These are phyloP conservation scores for Sthenelais limicola DNA, from an alignment of 2,888 invertebrate genomes.

Conservation along the genomic window DNA sequence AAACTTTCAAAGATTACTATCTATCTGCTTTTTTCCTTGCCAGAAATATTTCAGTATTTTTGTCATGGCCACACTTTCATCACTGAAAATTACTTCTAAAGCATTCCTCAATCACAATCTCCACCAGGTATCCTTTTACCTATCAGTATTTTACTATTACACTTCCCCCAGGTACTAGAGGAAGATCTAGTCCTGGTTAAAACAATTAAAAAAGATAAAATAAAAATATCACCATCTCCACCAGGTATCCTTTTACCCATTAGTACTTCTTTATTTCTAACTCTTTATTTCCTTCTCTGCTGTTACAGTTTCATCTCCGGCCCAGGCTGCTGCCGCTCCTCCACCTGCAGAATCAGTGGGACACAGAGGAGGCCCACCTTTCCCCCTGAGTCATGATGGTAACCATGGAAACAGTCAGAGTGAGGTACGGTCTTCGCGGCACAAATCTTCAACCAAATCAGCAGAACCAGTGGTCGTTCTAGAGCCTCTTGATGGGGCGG, in stretches of 20 bases:
- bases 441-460: slow-evolving; percentile 8
- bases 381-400: not conserved
- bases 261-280: too few relatives aligned
- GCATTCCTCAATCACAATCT: too few relatives aligned
- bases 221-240: too few relatives aligned
- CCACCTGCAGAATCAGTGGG: not conserved
- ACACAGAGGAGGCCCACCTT: not conserved
- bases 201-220: too few relatives aligned
- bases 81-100: too few relatives aligned
- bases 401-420: slow-evolving; percentile 21
- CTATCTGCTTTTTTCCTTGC: too few relatives aligned
- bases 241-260: not conserved
- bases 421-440: slow-evolving; percentile 29
- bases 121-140: not conserved
- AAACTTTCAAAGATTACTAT: too few relatives aligned
- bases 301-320: slow-evolving; percentile 62
- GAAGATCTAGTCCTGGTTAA: too few relatives aligned
- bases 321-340: slow-evolving; percentile 62
- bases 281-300: not conserved
- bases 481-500: slow-evolving; percentile 77
- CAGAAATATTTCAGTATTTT: too few relatives aligned
- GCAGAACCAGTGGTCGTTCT: slow-evolving; percentile 78
- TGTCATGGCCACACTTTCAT: too few relatives aligned
- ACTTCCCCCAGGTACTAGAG: too few relatives aligned
- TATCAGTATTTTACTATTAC: too few relatives aligned